Evolutionary conservation across 1,140 invertebrate genomes (phyloP).

Genomic region (Drosophila triauraria): DNA sequence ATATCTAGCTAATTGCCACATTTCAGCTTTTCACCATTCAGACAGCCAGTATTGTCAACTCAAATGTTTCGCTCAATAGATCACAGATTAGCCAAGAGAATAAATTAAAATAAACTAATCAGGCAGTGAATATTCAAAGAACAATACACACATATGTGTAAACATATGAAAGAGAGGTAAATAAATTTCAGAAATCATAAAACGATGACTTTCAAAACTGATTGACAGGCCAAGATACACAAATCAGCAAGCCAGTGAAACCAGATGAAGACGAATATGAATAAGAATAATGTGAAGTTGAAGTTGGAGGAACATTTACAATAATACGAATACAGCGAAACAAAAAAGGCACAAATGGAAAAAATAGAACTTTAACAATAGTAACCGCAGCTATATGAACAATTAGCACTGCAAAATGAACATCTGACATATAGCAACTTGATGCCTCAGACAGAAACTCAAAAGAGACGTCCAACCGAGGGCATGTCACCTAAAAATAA

Average conservation of each 20-base stretch:
- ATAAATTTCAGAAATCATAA: constrained; percentile 38
- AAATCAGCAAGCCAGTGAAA: constrained; percentile 35
- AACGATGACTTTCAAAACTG: constrained; percentile 77
- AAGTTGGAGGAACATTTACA: not conserved
- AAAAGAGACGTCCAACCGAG: constrained; percentile 76
- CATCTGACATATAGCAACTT: constrained; percentile 20
- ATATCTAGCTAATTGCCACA: constrained; percentile 45
- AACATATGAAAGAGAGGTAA: constrained; percentile 24
- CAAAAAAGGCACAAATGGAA: not conserved
- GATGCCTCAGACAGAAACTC: constrained; percentile 53
- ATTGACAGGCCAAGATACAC: constrained; percentile 71
- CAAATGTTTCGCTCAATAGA: constrained; percentile 40
- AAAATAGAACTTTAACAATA: constrained; percentile 1
- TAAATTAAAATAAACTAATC: constrained; percentile 64
- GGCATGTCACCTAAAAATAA: constrained; percentile 85
- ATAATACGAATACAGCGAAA: not conserved
- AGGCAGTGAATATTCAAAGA: constrained; percentile 16
- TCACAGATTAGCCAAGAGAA: constrained; percentile 43
- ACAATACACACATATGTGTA: constrained; percentile 8
- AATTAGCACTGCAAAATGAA: constrained; percentile 18
- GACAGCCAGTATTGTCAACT: constrained; percentile 43
- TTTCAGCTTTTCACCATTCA: constrained; percentile 20
- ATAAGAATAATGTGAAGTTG: constrained; percentile 8
- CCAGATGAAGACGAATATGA: constrained; percentile 19
- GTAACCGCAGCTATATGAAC: constrained; percentile 12